Evolutionary conservation across 2,888 invertebrate species (phyloP).

Genomic region (Aphrophora alni): DNA sequence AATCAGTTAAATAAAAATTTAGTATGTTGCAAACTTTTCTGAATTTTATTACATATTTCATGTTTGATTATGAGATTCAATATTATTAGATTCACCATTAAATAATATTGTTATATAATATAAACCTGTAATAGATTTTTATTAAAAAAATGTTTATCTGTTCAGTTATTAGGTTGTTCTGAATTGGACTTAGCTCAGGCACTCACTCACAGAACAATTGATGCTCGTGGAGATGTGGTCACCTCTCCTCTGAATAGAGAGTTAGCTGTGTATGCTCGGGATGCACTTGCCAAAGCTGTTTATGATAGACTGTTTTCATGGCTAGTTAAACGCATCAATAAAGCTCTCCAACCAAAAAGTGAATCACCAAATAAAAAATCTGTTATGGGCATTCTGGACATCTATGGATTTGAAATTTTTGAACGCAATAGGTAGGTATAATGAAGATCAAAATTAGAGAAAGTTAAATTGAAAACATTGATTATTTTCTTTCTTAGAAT

Average conservation of each 20-base stretch:
- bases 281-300: slow-evolving; percentile 89
- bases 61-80: no score
- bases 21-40: no score
- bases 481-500: no score
- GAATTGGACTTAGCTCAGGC: slow-evolving; percentile 70
- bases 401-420: slow-evolving; percentile 95
- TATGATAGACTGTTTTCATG: slow-evolving; percentile 92
- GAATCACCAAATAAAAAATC: slow-evolving; percentile 64
- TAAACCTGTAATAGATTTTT: no score
- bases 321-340: slow-evolving; percentile 83
- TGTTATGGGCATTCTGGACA: slow-evolving; percentile 90
- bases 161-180: slow-evolving; percentile 77
- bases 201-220: slow-evolving; percentile 84
- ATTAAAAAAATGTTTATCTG: no score
- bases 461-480: no score
- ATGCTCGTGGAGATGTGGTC: slow-evolving; percentile 84
- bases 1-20: no score
- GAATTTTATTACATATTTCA: no score
- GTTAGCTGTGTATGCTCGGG: slow-evolving; percentile 83
- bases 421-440: slow-evolving; percentile 75
- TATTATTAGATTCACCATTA: no score
- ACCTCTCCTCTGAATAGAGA: slow-evolving; percentile 80
- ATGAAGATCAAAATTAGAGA: no score
- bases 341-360: slow-evolving; percentile 68
- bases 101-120: no score